phyloP scores from a whole-genome alignment of 2,113 vertebrate genomes.

The Leuciscus idus region DNA sequence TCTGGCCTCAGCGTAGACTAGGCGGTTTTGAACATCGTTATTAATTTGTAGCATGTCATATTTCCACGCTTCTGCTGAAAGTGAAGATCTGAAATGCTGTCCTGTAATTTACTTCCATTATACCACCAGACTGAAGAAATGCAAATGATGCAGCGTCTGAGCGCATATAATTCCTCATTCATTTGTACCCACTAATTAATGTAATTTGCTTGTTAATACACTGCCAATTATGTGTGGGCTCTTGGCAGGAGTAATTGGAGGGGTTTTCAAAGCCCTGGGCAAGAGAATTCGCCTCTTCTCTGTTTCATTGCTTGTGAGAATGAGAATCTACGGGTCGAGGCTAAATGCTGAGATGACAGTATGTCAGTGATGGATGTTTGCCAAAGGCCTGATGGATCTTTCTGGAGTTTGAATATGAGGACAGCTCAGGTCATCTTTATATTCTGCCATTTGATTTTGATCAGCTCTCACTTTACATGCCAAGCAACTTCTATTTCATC shows the following conservation, averaged over 20 bases:
- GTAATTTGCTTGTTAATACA: slow-evolving; percentile 90
- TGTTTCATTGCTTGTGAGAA: not conserved
- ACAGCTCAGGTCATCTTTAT: slow-evolving; percentile 9
- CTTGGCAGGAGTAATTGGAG: slow-evolving; percentile 73
- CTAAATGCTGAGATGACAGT: slow-evolving; percentile 18
- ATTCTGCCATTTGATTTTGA: slow-evolving; percentile 26
- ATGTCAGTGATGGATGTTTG: slow-evolving; percentile 6
- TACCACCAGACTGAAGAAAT: slow-evolving; percentile 83
- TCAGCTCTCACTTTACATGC: not conserved
- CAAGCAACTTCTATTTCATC: not conserved
- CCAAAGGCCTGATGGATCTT: slow-evolving; percentile 1
- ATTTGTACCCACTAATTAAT: slow-evolving; percentile 81
- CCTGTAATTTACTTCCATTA: slow-evolving; percentile 80
- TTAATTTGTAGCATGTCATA: not conserved
- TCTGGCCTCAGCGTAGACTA: not conserved
- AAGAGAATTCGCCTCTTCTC: slow-evolving; percentile 31
- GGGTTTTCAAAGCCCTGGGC: slow-evolving; percentile 62
- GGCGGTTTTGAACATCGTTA: not conserved
- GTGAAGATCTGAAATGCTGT: slow-evolving; percentile 40
- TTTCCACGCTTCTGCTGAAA: not conserved
- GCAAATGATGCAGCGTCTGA: slow-evolving; percentile 75
- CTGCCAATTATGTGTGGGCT: slow-evolving; percentile 79
- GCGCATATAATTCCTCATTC: slow-evolving; percentile 79
- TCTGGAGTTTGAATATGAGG: slow-evolving; percentile 1
- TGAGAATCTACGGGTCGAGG: not conserved